A percentile compares a stretch with the other conserved stretches of the same genome.
These are phyloP conservation scores for Trichogramma dendrolimi DNA, from an alignment of 2,888 invertebrate genomes.

Conservation along the genomic window DNA sequence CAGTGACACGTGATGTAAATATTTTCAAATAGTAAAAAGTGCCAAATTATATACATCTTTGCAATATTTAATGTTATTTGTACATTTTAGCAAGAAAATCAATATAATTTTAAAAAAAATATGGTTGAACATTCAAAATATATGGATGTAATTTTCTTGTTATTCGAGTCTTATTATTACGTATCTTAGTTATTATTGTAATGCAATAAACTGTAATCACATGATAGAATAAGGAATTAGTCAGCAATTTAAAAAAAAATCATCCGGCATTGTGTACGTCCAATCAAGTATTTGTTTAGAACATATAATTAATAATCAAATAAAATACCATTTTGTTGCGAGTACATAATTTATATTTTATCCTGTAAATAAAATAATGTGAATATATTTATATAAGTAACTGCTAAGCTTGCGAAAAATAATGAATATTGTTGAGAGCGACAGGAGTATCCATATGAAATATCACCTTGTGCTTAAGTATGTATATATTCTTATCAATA, in stretches of 20 bases:
- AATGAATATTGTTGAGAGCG: constrained; percentile 15
- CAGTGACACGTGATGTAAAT: constrained; percentile 21
- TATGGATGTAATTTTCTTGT: too few relatives aligned
- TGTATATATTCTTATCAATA: constrained; percentile 23
- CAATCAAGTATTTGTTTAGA: too few relatives aligned
- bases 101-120: neutral
- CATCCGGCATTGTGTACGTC: too few relatives aligned
- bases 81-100: neutral
- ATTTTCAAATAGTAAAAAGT: constrained; percentile 27
- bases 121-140: too few relatives aligned
- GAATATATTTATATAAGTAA: constrained; percentile 29
- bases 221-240: too few relatives aligned
- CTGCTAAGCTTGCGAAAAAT: constrained; percentile 29
- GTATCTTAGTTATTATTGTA: too few relatives aligned
- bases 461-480: constrained; percentile 27
- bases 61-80: neutral
- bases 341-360: too few relatives aligned
- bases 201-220: too few relatives aligned
- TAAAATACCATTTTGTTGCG: too few relatives aligned
- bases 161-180: too few relatives aligned
- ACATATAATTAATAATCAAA: too few relatives aligned
- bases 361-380: constrained; percentile 29
- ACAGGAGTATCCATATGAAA: constrained; percentile 14
- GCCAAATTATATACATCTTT: constrained; percentile 21
- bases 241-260: too few relatives aligned